These are phyloP conservation scores for Parapsyche elsis DNA, from an alignment of 1,140 invertebrate genomes.

Conservation along the genomic window DNA sequence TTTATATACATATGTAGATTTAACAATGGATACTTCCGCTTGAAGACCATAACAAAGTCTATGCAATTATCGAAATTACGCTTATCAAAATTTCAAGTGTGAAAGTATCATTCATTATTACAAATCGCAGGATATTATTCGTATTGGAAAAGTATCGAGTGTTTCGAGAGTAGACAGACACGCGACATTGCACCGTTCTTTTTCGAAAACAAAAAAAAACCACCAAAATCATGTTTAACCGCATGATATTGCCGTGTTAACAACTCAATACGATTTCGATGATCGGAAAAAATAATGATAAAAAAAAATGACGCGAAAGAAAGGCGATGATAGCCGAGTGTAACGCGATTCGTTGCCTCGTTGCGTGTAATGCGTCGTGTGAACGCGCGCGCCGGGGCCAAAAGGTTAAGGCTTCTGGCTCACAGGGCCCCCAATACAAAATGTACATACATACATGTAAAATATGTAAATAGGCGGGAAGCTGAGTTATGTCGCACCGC, in stretches of 20 bases:
- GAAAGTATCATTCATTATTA: too few species aligned
- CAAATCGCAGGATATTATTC: too few species aligned
- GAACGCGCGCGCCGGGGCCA: not conserved
- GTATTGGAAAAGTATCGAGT: too few species aligned
- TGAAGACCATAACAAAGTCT: too few species aligned
- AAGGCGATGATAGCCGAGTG: not conserved
- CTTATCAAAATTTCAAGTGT: too few species aligned
- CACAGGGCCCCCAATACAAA: not conserved
- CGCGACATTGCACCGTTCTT: too few species aligned
- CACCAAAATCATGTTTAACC: not conserved
- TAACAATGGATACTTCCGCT: too few species aligned
- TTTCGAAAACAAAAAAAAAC: too few species aligned
- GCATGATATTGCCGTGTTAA: not conserved
- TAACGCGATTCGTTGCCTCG: not conserved
- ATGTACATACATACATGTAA: not conserved
- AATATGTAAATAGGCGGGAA: slow-evolving; percentile 4
- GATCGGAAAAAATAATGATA: not conserved
- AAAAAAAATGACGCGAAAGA: not conserved
- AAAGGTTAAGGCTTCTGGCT: not conserved
- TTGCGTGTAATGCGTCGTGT: slow-evolving; percentile 10
- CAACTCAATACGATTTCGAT: not conserved
- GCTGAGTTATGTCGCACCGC: slow-evolving; percentile 10
- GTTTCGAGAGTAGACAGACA: too few species aligned
- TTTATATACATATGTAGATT: too few species aligned
- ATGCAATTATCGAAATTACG: too few species aligned